phyloP scores from a whole-genome alignment of 2,888 invertebrate genomes.

The Philonicus albiceps region DNA sequence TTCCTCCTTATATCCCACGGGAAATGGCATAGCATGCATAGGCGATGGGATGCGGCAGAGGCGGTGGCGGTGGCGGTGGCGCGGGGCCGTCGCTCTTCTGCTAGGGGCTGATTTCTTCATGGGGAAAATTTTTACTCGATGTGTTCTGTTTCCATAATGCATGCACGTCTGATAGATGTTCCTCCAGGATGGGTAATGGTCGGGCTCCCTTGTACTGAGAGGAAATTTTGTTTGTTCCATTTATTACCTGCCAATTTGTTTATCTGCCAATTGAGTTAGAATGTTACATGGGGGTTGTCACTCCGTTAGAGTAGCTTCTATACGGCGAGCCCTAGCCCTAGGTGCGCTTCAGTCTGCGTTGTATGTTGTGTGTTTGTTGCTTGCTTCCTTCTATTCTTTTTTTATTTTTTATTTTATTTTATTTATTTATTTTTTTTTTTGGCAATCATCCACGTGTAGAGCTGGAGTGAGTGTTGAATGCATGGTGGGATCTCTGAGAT shows the following conservation, averaged over 20 bases:
- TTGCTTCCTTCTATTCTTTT: background rate
- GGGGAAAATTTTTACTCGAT: background rate
- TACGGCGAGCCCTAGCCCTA: background rate
- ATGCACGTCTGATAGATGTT: constrained; percentile 21
- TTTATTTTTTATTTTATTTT: background rate
- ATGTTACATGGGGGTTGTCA: constrained; percentile 7
- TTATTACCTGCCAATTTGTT: constrained; percentile 40
- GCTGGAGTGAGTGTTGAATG: constrained; percentile 6
- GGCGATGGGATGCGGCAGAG: background rate
- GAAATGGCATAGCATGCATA: background rate
- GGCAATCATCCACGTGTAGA: background rate
- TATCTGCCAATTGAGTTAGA: constrained; percentile 29
- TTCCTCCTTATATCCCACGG: background rate
- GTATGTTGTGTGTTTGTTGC: background rate
- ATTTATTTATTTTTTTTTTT: background rate
- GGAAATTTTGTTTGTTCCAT: constrained; percentile 30
- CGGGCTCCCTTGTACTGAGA: background rate
- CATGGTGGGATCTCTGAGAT: background rate
- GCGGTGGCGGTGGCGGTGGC: background rate
- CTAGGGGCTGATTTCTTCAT: background rate
- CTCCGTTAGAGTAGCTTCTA: background rate
- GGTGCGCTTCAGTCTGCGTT: background rate
- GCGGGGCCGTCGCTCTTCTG: background rate
- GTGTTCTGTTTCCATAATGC: constrained; percentile 22
- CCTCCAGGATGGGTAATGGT: background rate